Percentiles rank a stretch among this genome's conserved stretches.
Evolutionary conservation across 2,113 vertebrate species (phyloP).

Genomic region (Heloderma charlesbogerti): DNA sequence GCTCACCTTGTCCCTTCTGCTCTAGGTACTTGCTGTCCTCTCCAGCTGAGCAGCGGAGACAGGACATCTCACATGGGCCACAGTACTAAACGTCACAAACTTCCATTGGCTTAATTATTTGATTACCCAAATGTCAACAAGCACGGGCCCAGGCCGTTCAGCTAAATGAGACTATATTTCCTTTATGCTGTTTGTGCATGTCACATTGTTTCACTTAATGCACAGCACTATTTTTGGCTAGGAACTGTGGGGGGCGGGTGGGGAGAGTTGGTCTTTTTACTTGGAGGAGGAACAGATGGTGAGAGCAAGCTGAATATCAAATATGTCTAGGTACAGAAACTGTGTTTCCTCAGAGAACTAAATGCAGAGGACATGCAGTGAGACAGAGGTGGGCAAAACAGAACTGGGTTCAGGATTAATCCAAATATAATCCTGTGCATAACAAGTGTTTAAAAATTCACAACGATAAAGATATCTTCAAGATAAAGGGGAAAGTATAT

Average conservation of each 20-base stretch:
- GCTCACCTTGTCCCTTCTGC: no score
- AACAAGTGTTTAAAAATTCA: neutral
- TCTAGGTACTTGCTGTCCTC: neutral
- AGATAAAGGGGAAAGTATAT: neutral
- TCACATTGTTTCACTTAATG: neutral
- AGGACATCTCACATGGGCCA: neutral
- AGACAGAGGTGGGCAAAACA: neutral
- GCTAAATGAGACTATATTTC: neutral
- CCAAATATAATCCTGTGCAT: neutral
- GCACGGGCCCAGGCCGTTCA: neutral
- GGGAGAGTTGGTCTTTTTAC: neutral
- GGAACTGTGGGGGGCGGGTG: neutral
- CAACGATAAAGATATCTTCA: neutral
- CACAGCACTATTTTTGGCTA: neutral
- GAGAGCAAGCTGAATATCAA: neutral
- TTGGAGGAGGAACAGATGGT: conserved; percentile 1
- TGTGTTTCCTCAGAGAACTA: neutral
- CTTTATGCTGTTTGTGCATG: neutral
- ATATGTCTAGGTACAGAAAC: neutral
- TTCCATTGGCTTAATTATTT: neutral
- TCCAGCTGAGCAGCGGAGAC: neutral
- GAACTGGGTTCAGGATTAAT: neutral
- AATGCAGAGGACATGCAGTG: neutral
- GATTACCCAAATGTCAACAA: neutral
- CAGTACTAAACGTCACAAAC: neutral